Base-by-base conservation (phyloP, 1,140 invertebrate genomes). In the Sitobion miscanthi region DNA sequence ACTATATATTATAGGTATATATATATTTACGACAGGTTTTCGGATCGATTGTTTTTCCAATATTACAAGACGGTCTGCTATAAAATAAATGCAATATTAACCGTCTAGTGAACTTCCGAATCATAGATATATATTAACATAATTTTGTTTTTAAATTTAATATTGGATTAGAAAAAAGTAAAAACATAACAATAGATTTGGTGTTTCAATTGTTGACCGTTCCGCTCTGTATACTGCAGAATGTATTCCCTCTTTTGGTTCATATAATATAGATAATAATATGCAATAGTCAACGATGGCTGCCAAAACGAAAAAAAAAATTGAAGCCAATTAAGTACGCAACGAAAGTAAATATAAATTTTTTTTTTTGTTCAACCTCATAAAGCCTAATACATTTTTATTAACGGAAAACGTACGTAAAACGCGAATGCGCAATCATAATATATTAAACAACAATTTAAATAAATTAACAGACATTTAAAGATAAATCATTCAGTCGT, bases 341-440 rank as follows among this genome's bases (percentile, higher is more conserved):
- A 49, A 52, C 30, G 21, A 90, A n/a, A 88, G 47, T 88, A 88
- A 52, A 47, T 35, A 85, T n/a, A n/a, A 69, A 5, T 25, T 45
- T 38, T 49, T 57, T 45, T 52, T 77, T 91, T 91, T 92, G 91
- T 92, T 85, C 91, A 83, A 85, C 38, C 49, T 92, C 35, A 52
- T 69, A 85, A 85, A 83, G 49, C 38, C 35, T 35, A 88, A 35
- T 88, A 77, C 62, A 77, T 52, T 35, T 49, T 21, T 35, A 23
- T 42, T 14, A 45, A 85, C 9, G 38, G 35, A 85, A 85, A 85
- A 42, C 23, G 20, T 85, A 69, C 30, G 30, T 69, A 69, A 20
- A 47, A 86, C 83, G 3, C 21, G 20, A 88, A 47, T n/a, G 49
- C n/a, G 17, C 17, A n/a, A 52, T 88, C n/a, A 88, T n/a, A 77